A percentile compares a stretch with the other conserved stretches of the same genome.
phyloP scores from a whole-genome alignment of 2,888 invertebrate species.

The Folsomia manolachei region DNA sequence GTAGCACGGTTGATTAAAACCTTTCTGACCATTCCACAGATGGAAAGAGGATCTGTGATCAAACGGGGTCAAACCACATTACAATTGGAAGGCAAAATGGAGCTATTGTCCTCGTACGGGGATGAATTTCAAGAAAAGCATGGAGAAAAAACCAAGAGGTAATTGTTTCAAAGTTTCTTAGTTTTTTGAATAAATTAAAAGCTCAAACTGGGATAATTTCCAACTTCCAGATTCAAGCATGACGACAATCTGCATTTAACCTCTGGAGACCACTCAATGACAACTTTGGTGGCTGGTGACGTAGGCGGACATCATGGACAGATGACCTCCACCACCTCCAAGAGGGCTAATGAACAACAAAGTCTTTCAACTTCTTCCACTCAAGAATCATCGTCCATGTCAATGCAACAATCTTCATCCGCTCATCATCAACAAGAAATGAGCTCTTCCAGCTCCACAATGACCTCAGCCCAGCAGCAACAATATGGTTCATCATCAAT shows the following conservation, averaged over 20 bases:
- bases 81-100: slow-evolving; percentile 53
- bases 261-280: slow-evolving; percentile 22
- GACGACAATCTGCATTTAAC: slow-evolving; percentile 50
- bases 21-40: slow-evolving; percentile 33
- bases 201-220: neutral
- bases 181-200: neutral
- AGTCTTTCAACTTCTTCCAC: slow-evolving; percentile 13
- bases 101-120: slow-evolving; percentile 61
- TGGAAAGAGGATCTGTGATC: slow-evolving; percentile 52
- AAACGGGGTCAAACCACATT: slow-evolving; percentile 53
- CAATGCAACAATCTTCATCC: neutral
- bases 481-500: neutral
- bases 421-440: slow-evolving; percentile 7
- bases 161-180: slow-evolving; percentile 42
- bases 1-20: neutral
- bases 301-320: slow-evolving; percentile 6
- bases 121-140: slow-evolving; percentile 67
- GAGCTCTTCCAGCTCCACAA: slow-evolving; percentile 18
- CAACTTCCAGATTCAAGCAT: slow-evolving; percentile 54
- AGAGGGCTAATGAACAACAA: slow-evolving; percentile 18
- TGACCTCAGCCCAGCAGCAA: slow-evolving; percentile 17
- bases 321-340: slow-evolving; percentile 20
- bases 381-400: slow-evolving; percentile 10
- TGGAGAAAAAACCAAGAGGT: slow-evolving; percentile 62
- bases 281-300: neutral